Percentiles rank a stretch among this genome's conserved stretches.
Evolutionary conservation across 2,888 invertebrate species (phyloP).

Genomic region (Catotricha subobsoleta): DNA sequence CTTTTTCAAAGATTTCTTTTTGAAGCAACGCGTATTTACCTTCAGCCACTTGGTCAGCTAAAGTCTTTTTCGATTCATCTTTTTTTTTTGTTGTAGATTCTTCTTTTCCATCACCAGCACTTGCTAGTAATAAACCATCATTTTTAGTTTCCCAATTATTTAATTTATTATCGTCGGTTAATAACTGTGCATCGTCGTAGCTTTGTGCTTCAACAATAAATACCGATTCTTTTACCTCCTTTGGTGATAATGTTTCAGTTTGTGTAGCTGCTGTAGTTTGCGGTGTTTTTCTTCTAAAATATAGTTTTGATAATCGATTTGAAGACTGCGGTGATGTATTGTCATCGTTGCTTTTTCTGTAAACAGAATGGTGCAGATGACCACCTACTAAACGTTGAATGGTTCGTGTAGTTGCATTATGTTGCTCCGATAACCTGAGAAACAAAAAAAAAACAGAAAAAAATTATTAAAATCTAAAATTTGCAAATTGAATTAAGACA

Average conservation of each 20-base stretch:
- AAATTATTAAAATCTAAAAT: too few species aligned
- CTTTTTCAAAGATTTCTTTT: slow-evolving; percentile 56
- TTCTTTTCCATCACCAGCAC: slow-evolving; percentile 47
- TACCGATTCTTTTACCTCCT: slow-evolving; percentile 1
- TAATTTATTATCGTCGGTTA: slow-evolving; percentile 21
- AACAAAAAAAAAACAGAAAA: not conserved
- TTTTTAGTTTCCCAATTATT: slow-evolving; percentile 34
- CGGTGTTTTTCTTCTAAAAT: slow-evolving; percentile 16
- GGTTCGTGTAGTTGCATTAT: slow-evolving; percentile 23
- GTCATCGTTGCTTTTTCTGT: slow-evolving; percentile 1
- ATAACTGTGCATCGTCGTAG: slow-evolving; percentile 20
- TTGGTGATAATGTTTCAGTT: not conserved
- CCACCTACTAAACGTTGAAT: slow-evolving; percentile 51
- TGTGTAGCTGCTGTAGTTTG: slow-evolving; percentile 12
- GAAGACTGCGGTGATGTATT: slow-evolving; percentile 9
- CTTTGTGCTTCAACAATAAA: slow-evolving; percentile 2
- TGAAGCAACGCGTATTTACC: slow-evolving; percentile 81
- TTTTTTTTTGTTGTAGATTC: slow-evolving; percentile 25
- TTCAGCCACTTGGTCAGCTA: slow-evolving; percentile 77
- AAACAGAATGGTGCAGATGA: slow-evolving; percentile 32
- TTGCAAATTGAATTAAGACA: too few species aligned
- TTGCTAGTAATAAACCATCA: slow-evolving; percentile 47
- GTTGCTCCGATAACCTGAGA: not conserved
- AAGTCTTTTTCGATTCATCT: slow-evolving; percentile 64
- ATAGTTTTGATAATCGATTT: slow-evolving; percentile 14